These are phyloP conservation scores for Nomada ruficornis DNA, from an alignment of 2,888 invertebrate genomes.

Conservation along the genomic window DNA sequence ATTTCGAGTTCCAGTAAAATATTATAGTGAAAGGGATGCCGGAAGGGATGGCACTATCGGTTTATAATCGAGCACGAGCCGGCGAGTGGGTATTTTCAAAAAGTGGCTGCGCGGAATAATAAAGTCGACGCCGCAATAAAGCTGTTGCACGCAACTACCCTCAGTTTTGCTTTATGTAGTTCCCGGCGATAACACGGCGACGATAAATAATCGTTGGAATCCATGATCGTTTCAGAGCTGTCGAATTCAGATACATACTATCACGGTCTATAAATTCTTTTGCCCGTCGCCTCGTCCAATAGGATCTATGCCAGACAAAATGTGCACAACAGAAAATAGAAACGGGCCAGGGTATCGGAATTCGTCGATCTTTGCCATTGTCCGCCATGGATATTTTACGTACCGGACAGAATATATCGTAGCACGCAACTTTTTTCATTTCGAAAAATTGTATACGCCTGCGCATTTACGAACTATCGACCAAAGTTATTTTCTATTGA, in stretches of 20 bases:
- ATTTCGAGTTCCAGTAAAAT: constrained; percentile 17
- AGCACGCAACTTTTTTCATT: neutral
- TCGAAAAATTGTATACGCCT: neutral
- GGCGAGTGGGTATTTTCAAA: constrained; percentile 30
- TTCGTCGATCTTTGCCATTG: constrained; percentile 6
- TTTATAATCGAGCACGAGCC: constrained; percentile 36
- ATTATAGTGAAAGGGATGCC: neutral
- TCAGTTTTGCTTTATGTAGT: constrained; percentile 38
- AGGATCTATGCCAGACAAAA: constrained; percentile 18
- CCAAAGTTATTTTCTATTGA: neutral
- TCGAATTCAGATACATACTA: constrained; percentile 46
- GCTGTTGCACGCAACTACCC: constrained; percentile 36
- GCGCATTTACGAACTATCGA: neutral
- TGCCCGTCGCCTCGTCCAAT: neutral
- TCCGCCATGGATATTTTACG: neutral
- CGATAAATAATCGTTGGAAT: constrained; percentile 55
- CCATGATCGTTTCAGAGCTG: constrained; percentile 29
- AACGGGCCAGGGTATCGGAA: neutral
- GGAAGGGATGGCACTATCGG: neutral
- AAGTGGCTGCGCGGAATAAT: constrained; percentile 37
- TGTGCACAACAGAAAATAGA: constrained; percentile 19
- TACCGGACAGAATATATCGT: neutral
- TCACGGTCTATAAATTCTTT: constrained; percentile 50
- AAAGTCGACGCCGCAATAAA: constrained; percentile 50
- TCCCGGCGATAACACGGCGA: constrained; percentile 41